Evolutionary conservation across 2,888 invertebrate genomes (phyloP).

Genomic region (Steinernema scapterisci): DNA sequence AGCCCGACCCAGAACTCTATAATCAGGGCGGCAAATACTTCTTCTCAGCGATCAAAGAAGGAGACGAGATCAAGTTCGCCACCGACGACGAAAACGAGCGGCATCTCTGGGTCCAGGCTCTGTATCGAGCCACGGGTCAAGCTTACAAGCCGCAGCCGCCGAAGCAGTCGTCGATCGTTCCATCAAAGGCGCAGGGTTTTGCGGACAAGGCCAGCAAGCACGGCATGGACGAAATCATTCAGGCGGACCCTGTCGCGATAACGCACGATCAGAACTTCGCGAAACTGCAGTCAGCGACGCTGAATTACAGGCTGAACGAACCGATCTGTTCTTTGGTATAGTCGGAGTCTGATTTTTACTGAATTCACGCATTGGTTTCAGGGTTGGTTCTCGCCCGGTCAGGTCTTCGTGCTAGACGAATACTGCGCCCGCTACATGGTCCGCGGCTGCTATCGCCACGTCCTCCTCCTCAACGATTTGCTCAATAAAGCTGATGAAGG

Average conservation of each 20-base stretch:
- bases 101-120: slow-evolving; percentile 96
- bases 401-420: slow-evolving; percentile 96
- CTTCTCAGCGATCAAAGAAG: slow-evolving; percentile 86
- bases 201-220: slow-evolving; percentile 90
- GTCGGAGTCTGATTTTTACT: slow-evolving; percentile 50
- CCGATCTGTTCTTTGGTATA: slow-evolving; percentile 96
- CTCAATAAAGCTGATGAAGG: slow-evolving; percentile 81
- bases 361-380: slow-evolving; percentile 68
- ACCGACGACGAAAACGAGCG: slow-evolving; percentile 97
- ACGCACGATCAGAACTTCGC: slow-evolving; percentile 92
- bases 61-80: slow-evolving; percentile 93
- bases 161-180: slow-evolving; percentile 64
- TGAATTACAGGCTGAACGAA: slow-evolving; percentile 93
- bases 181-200: slow-evolving; percentile 63
- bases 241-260: slow-evolving; percentile 96
- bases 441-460: slow-evolving; percentile 86
- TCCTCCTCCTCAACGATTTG: slow-evolving; percentile 92
- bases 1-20: slow-evolving; percentile 82
- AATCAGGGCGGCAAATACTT: slow-evolving; percentile 89
- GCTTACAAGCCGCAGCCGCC: slow-evolving; percentile 98
- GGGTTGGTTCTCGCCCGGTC: slow-evolving; percentile 99
- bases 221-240: slow-evolving; percentile 98
- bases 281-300: slow-evolving; percentile 85
- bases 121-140: slow-evolving; percentile 99
- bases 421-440: slow-evolving; percentile 97